Evolutionary conservation across 1,140 invertebrate species (phyloP).

Genomic region (Akabosia matsudoensis): DNA sequence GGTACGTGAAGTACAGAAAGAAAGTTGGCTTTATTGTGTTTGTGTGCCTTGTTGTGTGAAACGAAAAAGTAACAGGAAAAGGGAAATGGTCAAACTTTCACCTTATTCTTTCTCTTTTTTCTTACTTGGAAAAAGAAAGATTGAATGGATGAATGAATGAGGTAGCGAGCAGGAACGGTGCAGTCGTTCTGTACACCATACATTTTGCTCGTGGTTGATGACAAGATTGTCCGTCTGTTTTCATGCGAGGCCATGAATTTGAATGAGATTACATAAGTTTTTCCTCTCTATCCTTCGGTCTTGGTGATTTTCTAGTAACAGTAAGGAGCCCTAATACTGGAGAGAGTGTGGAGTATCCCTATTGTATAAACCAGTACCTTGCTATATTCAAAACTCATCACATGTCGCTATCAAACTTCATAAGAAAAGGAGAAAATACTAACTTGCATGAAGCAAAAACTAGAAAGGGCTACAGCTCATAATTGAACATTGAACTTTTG

Average conservation of each 20-base stretch:
- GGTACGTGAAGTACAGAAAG: not conserved
- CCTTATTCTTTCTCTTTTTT: not conserved
- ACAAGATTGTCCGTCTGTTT: constrained; percentile 7
- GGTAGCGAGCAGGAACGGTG: not conserved
- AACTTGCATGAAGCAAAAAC: too few species aligned
- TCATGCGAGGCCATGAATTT: constrained; percentile 14
- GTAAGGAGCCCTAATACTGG: not conserved
- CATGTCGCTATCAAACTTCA: too few species aligned
- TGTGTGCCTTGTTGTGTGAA: not conserved
- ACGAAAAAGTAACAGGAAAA: not conserved
- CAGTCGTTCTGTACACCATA: not conserved
- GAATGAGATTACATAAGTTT: constrained; percentile 1
- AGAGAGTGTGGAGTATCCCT: too few species aligned
- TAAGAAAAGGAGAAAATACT: too few species aligned
- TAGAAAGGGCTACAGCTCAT: too few species aligned
- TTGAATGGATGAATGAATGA: not conserved
- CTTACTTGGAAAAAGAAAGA: not conserved
- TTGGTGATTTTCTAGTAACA: not conserved
- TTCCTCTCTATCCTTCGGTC: not conserved
- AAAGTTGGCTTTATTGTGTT: not conserved
- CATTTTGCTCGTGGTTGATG: not conserved
- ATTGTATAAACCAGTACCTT: too few species aligned
- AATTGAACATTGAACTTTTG: too few species aligned
- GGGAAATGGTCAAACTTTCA: not conserved
- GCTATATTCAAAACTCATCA: too few species aligned